Percentiles rank a stretch among this genome's conserved stretches.
phyloP scores from a whole-genome alignment of 1,140 invertebrate species.

The Phortica variegata region DNA sequence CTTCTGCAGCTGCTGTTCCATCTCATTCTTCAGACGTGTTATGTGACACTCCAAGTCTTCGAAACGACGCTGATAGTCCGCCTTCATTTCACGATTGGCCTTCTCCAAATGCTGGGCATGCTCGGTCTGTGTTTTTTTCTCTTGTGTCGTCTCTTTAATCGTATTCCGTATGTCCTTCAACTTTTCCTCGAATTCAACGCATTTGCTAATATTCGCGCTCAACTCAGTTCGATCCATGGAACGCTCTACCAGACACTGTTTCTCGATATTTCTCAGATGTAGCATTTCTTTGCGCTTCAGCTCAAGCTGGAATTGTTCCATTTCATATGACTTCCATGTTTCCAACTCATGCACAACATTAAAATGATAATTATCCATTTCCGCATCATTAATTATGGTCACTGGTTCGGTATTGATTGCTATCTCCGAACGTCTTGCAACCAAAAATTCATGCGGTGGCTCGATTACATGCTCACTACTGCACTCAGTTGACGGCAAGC shows the following conservation, averaged over 20 bases:
- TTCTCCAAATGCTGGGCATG: background rate
- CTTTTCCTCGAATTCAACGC: conserved; percentile 6
- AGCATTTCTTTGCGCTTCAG: conserved; percentile 14
- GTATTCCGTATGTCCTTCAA: conserved; percentile 5
- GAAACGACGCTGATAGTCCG: conserved; percentile 23
- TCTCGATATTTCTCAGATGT: conserved; percentile 15
- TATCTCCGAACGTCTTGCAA: no score
- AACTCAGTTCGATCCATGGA: background rate
- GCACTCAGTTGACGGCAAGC: no score
- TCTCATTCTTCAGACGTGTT: conserved; percentile 14
- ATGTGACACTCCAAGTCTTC: conserved; percentile 30
- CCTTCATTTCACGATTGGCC: background rate
- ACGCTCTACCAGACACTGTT: conserved; percentile 6
- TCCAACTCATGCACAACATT: conserved; percentile 12
- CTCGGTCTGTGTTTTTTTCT: background rate
- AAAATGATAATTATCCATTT: background rate
- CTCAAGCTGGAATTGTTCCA: conserved; percentile 21
- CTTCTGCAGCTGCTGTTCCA: conserved; percentile 20
- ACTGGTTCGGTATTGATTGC: background rate
- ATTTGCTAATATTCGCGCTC: conserved; percentile 7
- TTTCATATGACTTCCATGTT: conserved; percentile 29
- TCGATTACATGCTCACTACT: no score
- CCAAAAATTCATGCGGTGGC: no score
- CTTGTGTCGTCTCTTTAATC: background rate
- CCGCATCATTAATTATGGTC: no score